Evolutionary conservation across 2,113 vertebrate genomes (phyloP).

Genomic region (Alligator mississippiensis): DNA sequence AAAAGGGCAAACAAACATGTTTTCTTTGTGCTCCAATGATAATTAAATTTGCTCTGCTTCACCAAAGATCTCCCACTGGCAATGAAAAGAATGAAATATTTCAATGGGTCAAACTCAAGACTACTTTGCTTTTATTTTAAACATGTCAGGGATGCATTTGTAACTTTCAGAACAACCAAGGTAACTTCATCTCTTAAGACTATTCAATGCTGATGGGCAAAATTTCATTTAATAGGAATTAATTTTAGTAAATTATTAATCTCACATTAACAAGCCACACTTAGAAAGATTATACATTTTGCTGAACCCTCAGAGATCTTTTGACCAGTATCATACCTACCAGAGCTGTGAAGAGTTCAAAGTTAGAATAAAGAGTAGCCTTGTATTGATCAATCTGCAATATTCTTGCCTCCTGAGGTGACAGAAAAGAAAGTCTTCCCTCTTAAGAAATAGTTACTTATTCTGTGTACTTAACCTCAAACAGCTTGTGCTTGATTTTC

Average conservation of each 20-base stretch:
- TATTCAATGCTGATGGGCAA: background rate
- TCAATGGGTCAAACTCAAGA: constrained; percentile 45
- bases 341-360: background rate
- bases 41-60: constrained; percentile 60
- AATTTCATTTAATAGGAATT: constrained; percentile 21
- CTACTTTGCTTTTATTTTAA: constrained; percentile 55
- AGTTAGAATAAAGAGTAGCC: background rate
- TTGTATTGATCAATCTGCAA: background rate
- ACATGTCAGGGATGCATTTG: constrained; percentile 4
- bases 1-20: constrained; percentile 32
- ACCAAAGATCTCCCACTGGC: constrained; percentile 45
- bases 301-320: background rate
- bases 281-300: constrained; percentile 3
- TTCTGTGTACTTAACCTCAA: background rate
- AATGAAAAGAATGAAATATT: constrained; percentile 30
- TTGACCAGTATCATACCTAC: background rate
- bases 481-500: background rate
- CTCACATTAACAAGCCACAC: background rate
- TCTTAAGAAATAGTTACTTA: background rate
- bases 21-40: constrained; percentile 42
- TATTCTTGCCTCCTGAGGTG: background rate
- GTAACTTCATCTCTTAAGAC: background rate
- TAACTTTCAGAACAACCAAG: constrained; percentile 41
- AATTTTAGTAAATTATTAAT: constrained; percentile 25
- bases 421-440: background rate